Base-by-base conservation (phyloP, 2,113 vertebrate genomes). In the Melanerpes formicivorus region DNA sequence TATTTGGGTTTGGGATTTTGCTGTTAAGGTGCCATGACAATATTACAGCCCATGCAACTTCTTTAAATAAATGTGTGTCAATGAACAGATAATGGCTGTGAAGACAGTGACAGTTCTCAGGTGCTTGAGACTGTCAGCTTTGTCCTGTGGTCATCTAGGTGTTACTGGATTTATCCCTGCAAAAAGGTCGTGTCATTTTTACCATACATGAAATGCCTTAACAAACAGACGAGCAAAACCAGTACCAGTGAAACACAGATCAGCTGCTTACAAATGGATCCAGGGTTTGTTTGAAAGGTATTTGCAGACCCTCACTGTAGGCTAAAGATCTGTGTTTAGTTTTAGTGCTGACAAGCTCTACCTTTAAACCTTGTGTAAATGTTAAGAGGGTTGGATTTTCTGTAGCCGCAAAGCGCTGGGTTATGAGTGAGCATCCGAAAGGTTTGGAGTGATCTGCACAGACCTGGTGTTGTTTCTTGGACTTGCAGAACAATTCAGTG, bases 321-420 rank as follows among this genome's bases (percentile, higher is more conserved):
- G 73, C 58, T 91, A 26, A 80, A 92, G 87, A 78, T n/a, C 14
- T 69, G 8, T 81, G 64, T 89, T 95, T 85, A 82, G 34, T 81
- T 93, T 90, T 93, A 80, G 70, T 93, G 76, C 62, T 80, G 85
- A 46, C 84, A 91, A 69, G 72, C 54, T 86, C 73, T 81, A 64
- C 44, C 30, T 83, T 87, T 93, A 93, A 94, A 79, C 65, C 76
- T 70, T 70, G 55, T 86, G 80, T 84, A 96, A 96, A 95, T 91
- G 80, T 88, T 80, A 86, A 37, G 32, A 40, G 56, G 52, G 19
- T 78, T 91, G 73, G 48, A 76, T 94, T 92, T 94, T 74, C 73
- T 55, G 65, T 52, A 34, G 48, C 19, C 59, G 69, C 58, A 42
- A 91, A 63, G 66, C 65, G 17, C n/a, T 75, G 52, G 29, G 75